Conservation (phyloP, 2,113 vertebrate species). For the Hippocampus mohnikei region DNA sequence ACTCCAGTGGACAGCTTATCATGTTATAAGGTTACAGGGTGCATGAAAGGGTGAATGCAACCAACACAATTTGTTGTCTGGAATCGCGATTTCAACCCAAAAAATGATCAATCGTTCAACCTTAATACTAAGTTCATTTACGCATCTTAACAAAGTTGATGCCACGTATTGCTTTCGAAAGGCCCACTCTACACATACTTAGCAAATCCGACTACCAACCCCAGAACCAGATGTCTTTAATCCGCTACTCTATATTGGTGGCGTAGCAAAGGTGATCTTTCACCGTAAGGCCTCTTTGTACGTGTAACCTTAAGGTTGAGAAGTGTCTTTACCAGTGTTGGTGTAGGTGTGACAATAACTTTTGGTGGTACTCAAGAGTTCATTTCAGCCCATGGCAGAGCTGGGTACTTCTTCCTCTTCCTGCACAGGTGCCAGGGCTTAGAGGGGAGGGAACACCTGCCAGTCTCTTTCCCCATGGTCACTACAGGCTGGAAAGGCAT, state of each 20-base stretch:
- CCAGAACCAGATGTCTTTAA: conserved; percentile 56
- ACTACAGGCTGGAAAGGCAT: conserved; percentile 76
- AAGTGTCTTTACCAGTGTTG: conserved; percentile 10
- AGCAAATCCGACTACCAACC: conserved; percentile 55
- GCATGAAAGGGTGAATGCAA: too few species aligned
- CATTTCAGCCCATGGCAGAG: conserved; percentile 47
- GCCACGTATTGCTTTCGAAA: conserved; percentile 52
- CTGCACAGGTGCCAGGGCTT: conserved; percentile 69
- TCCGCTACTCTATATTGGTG: conserved; percentile 21
- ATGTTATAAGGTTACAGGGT: too few species aligned
- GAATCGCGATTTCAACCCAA: too few species aligned
- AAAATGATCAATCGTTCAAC: too few species aligned
- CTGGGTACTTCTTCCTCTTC: conserved; percentile 57
- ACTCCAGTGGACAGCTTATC: too few species aligned
- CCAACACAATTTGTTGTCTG: too few species aligned
- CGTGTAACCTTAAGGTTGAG: conserved; percentile 7
- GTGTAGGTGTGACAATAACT: conserved; percentile 19
- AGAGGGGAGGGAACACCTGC: conserved; percentile 78
- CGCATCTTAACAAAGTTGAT: background rate
- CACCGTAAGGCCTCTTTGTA: conserved; percentile 9
- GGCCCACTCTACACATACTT: conserved; percentile 53
- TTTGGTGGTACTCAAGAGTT: conserved; percentile 41
- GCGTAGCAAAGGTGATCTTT: conserved; percentile 36
- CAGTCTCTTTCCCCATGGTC: conserved; percentile 72
- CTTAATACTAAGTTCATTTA: background rate